Base-by-base conservation (phyloP, 1,140 invertebrate species). In the Lordiphosa clarofinis region DNA sequence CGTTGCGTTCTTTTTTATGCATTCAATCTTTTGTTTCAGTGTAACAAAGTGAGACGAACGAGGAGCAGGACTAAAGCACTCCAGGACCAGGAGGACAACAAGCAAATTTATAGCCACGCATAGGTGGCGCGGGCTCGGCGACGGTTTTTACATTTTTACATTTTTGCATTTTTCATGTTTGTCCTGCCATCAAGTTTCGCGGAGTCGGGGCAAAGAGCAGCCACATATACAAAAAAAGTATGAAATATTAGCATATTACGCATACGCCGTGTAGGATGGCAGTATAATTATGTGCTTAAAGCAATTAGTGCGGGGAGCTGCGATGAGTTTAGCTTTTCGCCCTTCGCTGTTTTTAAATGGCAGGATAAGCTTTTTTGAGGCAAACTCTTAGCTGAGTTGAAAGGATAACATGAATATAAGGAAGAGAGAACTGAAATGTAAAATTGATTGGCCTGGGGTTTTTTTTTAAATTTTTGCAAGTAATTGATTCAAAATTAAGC, bases 91-190 rank as follows among this genome's bases (percentile, higher is more conserved):
- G 28, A 53, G 21, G 36, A 54, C 28, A 55, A 74, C 64, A 38
- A 49, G 66, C 42, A 62, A 66, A 76, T 67, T 76, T 76, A 76
- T 71, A 47, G 67, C 73, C 56, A 75, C 47, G 56, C 57, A 63
- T 63, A 73, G 70, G 58, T 67, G 57, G 46, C 6, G 15, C 49
- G 49, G 50, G 47, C 50, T 69, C 60, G 72, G 56, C 63, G 73
- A 59, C 66, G 66, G 43, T 46, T 46, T 46, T 46, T 46, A 46
- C 24, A 46, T 46, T 66, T 75, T 73, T 73, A 73, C 70, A 73
- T 73, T 75, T 75, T 75, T 76, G 61, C 73, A 76, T 76, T 71
- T 76, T 76, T 76, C 73, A 76, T 76, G 73, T 76, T 75, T 56
- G 38, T 57, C 66, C 53, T 76, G 73, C 66, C 73, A 75, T 75